A percentile compares a stretch with the other conserved stretches of the same genome.
phyloP scores from a whole-genome alignment of 2,113 vertebrate genomes.

The Triplophysa tibetana region DNA sequence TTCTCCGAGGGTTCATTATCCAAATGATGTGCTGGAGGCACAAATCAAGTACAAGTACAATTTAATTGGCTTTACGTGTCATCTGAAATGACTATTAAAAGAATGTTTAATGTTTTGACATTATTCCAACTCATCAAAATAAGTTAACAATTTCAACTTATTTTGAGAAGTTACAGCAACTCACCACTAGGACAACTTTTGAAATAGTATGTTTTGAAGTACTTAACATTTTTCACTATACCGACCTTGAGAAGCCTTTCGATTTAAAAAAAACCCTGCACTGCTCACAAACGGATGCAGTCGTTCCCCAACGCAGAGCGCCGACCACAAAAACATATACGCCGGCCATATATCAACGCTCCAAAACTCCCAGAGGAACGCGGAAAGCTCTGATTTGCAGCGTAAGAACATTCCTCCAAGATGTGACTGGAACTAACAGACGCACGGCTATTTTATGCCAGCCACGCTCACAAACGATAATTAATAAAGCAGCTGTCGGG shows the following conservation, averaged over 20 bases:
- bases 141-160: no score
- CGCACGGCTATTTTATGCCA: conserved; percentile 43
- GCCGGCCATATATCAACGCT: background rate
- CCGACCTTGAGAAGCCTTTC: background rate
- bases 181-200: background rate
- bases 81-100: no score
- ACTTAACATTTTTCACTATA: no score
- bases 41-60: background rate
- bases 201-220: no score
- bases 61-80: no score
- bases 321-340: conserved; percentile 1
- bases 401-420: conserved; percentile 39
- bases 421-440: conserved; percentile 28
- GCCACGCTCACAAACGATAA: conserved; percentile 55
- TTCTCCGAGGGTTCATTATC: conserved; percentile 19
- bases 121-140: no score
- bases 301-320: background rate
- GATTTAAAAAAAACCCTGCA: background rate
- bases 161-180: background rate
- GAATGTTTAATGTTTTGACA: no score
- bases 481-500: conserved; percentile 58
- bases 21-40: conserved; percentile 14
- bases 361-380: conserved; percentile 1
- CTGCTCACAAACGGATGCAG: background rate
- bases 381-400: conserved; percentile 22